Evolutionary conservation across 2,888 invertebrate genomes (phyloP).

Genomic region (Monoplex corrugatus): DNA sequence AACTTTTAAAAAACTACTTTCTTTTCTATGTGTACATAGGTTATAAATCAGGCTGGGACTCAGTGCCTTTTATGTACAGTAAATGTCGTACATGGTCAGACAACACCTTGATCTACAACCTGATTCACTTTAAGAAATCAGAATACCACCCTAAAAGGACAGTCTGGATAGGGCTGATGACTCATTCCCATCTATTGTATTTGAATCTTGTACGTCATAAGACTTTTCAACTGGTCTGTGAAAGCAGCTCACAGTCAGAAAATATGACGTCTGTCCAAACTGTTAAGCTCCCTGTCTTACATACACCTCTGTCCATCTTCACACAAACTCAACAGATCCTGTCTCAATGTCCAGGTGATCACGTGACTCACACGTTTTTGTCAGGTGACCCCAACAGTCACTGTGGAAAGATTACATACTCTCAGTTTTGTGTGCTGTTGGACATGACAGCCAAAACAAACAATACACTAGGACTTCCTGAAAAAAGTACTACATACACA

Average conservation of each 20-base stretch:
- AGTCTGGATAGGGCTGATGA: too few relatives aligned
- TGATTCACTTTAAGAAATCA: background rate
- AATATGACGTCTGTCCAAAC: background rate
- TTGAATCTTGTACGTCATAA: background rate
- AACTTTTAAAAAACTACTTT: background rate
- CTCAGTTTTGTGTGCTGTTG: background rate
- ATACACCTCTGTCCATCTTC: background rate
- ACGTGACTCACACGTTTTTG: conserved; percentile 14
- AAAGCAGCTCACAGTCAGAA: background rate
- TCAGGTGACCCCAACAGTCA: background rate
- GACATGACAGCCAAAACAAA: background rate
- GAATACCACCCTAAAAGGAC: background rate
- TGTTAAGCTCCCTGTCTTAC: background rate
- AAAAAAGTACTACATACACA: background rate
- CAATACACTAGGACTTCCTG: background rate
- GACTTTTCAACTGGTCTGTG: background rate
- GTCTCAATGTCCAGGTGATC: background rate
- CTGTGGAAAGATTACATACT: background rate
- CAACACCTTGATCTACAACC: background rate
- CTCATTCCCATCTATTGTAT: background rate
- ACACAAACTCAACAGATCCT: background rate
- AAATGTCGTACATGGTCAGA: background rate
- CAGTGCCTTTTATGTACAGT: background rate
- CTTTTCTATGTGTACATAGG: background rate
- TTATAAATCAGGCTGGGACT: background rate